Evolutionary conservation across 1,140 invertebrate genomes (phyloP).

Genomic region (Halictus rubicundus): DNA sequence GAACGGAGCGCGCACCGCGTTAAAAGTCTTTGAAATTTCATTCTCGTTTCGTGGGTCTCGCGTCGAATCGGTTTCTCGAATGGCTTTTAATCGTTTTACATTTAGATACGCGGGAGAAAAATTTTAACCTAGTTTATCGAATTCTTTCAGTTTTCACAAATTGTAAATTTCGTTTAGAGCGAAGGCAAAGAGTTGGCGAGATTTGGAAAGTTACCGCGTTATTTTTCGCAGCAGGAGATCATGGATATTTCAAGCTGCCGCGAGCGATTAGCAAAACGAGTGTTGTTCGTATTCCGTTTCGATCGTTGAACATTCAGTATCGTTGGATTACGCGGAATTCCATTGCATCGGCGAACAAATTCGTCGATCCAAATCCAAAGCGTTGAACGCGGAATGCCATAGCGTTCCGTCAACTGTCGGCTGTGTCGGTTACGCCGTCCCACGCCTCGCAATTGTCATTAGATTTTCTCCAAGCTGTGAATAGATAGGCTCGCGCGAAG

Average conservation of each 20-base stretch:
- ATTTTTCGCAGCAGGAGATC: not conserved
- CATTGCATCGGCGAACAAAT: too few relatives aligned
- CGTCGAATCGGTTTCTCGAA: not conserved
- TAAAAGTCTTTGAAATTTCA: slow-evolving; percentile 20
- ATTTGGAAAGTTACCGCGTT: not conserved
- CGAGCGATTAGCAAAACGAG: slow-evolving; percentile 2
- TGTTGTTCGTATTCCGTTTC: not conserved
- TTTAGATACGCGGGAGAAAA: too few relatives aligned
- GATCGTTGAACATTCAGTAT: not conserved
- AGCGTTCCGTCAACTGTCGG: too few relatives aligned
- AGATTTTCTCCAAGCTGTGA: too few relatives aligned
- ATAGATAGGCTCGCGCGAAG: too few relatives aligned
- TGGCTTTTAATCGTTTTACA: too few relatives aligned
- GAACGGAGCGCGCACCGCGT: not conserved
- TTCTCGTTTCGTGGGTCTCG: not conserved
- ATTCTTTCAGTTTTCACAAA: not conserved
- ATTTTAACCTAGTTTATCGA: too few relatives aligned
- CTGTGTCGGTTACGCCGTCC: too few relatives aligned
- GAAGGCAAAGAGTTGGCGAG: not conserved
- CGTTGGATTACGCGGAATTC: too few relatives aligned
- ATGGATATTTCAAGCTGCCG: slow-evolving; percentile 15
- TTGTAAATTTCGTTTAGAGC: not conserved
- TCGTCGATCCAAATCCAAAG: too few relatives aligned
- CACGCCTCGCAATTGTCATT: too few relatives aligned
- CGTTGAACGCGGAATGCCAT: too few relatives aligned